Evolutionary conservation across 2,888 invertebrate genomes (phyloP), one percentile per base, ranked within the genome.

Genomic region (Drosophila recens): DNA sequence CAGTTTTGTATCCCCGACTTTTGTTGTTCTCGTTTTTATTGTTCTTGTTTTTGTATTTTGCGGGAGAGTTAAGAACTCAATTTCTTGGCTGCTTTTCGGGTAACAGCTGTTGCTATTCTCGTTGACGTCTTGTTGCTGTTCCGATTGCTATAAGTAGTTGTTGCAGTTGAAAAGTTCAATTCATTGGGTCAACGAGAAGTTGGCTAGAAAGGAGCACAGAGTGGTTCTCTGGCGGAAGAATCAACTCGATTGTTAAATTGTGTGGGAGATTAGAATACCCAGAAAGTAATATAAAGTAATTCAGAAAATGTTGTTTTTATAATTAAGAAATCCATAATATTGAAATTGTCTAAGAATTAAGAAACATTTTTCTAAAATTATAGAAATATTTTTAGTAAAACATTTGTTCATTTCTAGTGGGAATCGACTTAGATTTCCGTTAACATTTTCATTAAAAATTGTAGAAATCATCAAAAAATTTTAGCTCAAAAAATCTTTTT

Each of bases 41-140:
- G 38, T 17, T 42, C 15, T 40, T 23, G 33, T 11, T 27, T 40
- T 51, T 42, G 27, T 51, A 33, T 34, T 36, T 40, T 13, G 67
- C 30, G 17, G 34, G 33, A 57, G 67, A 76, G 68, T 52, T 75
- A 83, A 89, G 89, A 84, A 87, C 89, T 84, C 75, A 71, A 89
- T 87, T 81, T 72, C 64, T 75, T 49, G 56, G 6, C 36, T 34
- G 23, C 15, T 48, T 48, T 48, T 36, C 15, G 58, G 33, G 15
- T 13, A 65, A 67, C 87, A 88, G 80, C 78, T 79, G 78, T 79
- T 67, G 33, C 43, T 9, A 42, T 54, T 54, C 63, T 54, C 51
- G 62, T 68, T 74, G 74, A 72, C 77, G 82, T 72, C 75, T 71
- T 72, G 54, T 68, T 70, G 67, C 57, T 70, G 42, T 68, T 70